Percentiles rank a stretch among this genome's conserved stretches.
These are phyloP conservation scores for Penaeus indicus DNA, from an alignment of 1,140 invertebrate genomes.

Conservation along the genomic window DNA sequence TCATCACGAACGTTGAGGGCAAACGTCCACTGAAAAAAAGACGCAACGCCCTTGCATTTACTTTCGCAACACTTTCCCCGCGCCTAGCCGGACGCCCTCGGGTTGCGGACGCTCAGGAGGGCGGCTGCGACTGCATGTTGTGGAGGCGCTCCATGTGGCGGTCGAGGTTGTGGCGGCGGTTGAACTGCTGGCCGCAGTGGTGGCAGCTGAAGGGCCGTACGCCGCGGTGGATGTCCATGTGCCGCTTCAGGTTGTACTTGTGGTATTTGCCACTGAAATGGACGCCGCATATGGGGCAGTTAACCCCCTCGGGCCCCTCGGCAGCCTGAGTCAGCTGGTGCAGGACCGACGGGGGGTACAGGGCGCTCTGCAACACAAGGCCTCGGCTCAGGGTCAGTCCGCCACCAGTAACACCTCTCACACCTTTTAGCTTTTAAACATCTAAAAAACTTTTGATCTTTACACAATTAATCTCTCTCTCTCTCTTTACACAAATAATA, in stretches of 20 bases:
- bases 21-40: too few relatives aligned
- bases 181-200: constrained; percentile 66
- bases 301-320: constrained; percentile 34
- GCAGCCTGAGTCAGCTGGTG: constrained; percentile 22
- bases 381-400: constrained; percentile 47
- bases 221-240: constrained; percentile 71
- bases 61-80: too few relatives aligned
- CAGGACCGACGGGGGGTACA: constrained; percentile 48
- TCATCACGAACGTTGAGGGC: too few relatives aligned
- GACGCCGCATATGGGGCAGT: constrained; percentile 62
- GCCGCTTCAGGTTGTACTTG: constrained; percentile 71
- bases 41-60: too few relatives aligned
- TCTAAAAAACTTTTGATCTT: neutral
- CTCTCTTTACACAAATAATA: too few relatives aligned
- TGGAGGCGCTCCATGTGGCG: constrained; percentile 64
- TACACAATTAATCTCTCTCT: too few relatives aligned
- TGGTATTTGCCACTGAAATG: constrained; percentile 62
- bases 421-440: neutral
- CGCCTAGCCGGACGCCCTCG: too few relatives aligned
- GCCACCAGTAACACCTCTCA: constrained; percentile 24
- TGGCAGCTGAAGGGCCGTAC: constrained; percentile 71
- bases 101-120: neutral
- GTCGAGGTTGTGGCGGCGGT: constrained; percentile 67
- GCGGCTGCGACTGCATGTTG: neutral
- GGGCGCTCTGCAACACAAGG: constrained; percentile 60